phyloP scores from a whole-genome alignment of 1,140 invertebrate genomes.

The Achroia grisella region DNA sequence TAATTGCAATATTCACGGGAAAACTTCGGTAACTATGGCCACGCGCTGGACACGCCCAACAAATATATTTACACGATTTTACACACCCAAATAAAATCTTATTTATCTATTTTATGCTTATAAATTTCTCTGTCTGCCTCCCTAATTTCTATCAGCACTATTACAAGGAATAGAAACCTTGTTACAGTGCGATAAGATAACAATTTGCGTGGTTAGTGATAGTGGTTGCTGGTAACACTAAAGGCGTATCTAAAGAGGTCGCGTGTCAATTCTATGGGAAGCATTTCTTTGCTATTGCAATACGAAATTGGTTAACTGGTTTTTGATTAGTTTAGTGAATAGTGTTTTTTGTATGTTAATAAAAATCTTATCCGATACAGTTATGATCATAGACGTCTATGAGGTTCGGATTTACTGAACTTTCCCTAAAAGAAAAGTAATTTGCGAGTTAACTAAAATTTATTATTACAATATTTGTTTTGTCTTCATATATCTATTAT shows the following conservation, averaged over 20 bases:
- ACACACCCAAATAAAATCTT: conserved; percentile 51
- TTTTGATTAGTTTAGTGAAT: conserved; percentile 5
- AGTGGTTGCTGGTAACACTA: background rate
- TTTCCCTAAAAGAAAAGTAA: no score
- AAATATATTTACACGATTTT: conserved; percentile 46
- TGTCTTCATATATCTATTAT: no score
- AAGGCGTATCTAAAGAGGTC: conserved; percentile 47
- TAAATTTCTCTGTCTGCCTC: conserved; percentile 31
- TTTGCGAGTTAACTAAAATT: no score
- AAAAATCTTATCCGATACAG: background rate
- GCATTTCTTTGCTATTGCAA: conserved; percentile 20
- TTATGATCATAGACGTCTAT: no score
- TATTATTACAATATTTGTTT: no score
- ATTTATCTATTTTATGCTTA: conserved; percentile 67
- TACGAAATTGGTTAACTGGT: conserved; percentile 15
- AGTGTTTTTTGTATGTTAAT: conserved; percentile 2
- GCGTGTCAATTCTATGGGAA: conserved; percentile 64
- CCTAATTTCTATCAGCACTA: conserved; percentile 1
- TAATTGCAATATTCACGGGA: conserved; percentile 48
- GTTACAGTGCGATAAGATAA: background rate
- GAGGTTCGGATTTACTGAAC: no score
- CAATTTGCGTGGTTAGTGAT: background rate
- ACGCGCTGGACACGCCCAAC: conserved; percentile 50
- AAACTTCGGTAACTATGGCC: conserved; percentile 43
- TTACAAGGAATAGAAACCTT: conserved; percentile 3